Evolutionary conservation across 2,888 invertebrate genomes (phyloP), one percentile per base, ranked within the genome.

Genomic region (Nebria brevicollis): DNA sequence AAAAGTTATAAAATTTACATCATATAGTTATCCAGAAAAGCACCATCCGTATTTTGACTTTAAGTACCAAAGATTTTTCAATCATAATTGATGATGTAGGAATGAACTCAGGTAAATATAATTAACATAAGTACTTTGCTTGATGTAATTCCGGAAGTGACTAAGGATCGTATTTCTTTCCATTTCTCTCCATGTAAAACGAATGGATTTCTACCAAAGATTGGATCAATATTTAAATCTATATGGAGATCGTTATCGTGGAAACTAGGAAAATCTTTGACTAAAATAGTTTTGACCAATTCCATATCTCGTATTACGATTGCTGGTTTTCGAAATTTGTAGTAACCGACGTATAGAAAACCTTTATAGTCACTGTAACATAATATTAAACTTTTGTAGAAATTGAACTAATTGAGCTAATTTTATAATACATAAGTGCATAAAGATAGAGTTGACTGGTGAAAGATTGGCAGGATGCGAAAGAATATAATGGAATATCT

Each of bases 131-230:
- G 65, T 85, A 89, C 88, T 66, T 90, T 88, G 10, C 87, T 87
- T 1, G 86, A 84, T 0, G 91, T 90, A 8, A 91, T 86, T 0
- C 89, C 89, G 0, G 91, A 87, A 1, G 90, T 89, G 3, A 91
- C 83, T 78, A 89, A 89, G 0, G 87, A 86, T 1, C 91, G 87
- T 1, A 90, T 85, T 1, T 88, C 86, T 80, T 89, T 89, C 91
- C 91, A 90, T 82, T 87, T 84, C 13, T 88, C 86, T 1, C 89
- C 88, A 1, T 85, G 86, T n/a, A 90, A 80, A 0, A 85, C 75
- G 80, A 91, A 89, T 1, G 89, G 89, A 85, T 89, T 89, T 66
- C 87, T 87, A 5, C 87, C 86, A 10, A 89, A 84, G 2, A 91
- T 83, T 1, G 87, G 89, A 73, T 91, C 91, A 0, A 84, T 83